Conservation (phyloP, 1,140 invertebrate species). For the Drosophila triauraria region DNA sequence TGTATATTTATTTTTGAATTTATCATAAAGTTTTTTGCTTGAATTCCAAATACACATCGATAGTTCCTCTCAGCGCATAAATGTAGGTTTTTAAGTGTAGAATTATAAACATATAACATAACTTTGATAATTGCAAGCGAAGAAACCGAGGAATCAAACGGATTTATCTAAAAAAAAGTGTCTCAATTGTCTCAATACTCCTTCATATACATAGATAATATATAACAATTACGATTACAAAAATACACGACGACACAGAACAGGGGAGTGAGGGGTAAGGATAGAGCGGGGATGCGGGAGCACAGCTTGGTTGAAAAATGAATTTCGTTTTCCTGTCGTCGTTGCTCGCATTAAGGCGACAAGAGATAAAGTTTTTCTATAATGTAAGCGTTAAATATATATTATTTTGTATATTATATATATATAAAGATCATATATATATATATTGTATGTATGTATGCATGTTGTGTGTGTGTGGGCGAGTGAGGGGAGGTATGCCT, state of each 20-base stretch:
- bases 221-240: constrained; percentile 81
- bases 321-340: constrained; percentile 8
- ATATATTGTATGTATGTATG: constrained; percentile 23
- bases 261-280: background rate
- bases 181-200: constrained; percentile 50
- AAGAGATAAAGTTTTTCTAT: constrained; percentile 43
- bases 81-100: constrained; percentile 30
- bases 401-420: constrained; percentile 43
- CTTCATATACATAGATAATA: constrained; percentile 52
- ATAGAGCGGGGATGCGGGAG: background rate
- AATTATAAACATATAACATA: constrained; percentile 19
- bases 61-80: constrained; percentile 27
- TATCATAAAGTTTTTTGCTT: constrained; percentile 44
- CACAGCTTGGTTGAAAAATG: constrained; percentile 27
- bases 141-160: constrained; percentile 23
- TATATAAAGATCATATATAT: constrained; percentile 35
- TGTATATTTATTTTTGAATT: constrained; percentile 54
- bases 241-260: constrained; percentile 56
- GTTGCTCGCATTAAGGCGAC: constrained; percentile 23
- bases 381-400: constrained; percentile 68
- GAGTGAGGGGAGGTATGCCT: constrained; percentile 29
- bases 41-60: constrained; percentile 51
- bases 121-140: constrained; percentile 27
- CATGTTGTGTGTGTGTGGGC: constrained; percentile 11
- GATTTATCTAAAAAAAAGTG: constrained; percentile 36